Base-by-base conservation (phyloP, 2,888 invertebrate species). In the Leucania comma region DNA sequence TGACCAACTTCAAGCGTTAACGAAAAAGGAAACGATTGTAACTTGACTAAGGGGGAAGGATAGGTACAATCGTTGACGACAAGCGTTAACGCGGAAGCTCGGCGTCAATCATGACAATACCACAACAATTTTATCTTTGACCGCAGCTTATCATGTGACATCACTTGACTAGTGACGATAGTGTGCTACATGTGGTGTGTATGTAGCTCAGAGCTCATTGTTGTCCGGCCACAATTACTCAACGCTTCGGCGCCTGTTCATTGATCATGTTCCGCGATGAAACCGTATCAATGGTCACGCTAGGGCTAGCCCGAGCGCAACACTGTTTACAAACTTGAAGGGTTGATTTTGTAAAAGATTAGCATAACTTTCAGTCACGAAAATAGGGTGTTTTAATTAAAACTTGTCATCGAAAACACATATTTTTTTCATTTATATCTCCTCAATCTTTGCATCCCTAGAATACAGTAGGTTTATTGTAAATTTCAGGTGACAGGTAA, bases 81-180 rank as follows among this genome's bases (percentile, higher is more conserved):
- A 24, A 35, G 10, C 8, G 68, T 35, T 1, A 48, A 75, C 42
- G 14, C 50, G 56, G 75, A 72, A 75, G 32, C 29, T 48, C 1
- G 9, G 29, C 17, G n/a, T 54, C 29, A 38, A n/a, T 65, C 38
- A 56, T 56, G 38, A 48, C 29, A 65, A n/a, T n/a, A 57, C 6
- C 38, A 32, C 26, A 62, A 22, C 38, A 42, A 38, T 54, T 22
- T 75, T 78, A 78, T 74, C 78, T 61, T 57, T 70, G 42, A 24
- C 61, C n/a, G 46, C 35, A 46, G 74, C 35, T 46, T 74, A 74
- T 64, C 35, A 26, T 46, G 29, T 63, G 46, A 74, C 46, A 35
- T 70, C 74, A 70, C 46, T 32, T 17, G 53, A 22, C 35, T 22
- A 20, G 32, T 35, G 51, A 29, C 29, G 58, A 59, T 54, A 68